Conservation (phyloP, 2,888 invertebrate genomes). For the Eupithecia abbreviata region DNA sequence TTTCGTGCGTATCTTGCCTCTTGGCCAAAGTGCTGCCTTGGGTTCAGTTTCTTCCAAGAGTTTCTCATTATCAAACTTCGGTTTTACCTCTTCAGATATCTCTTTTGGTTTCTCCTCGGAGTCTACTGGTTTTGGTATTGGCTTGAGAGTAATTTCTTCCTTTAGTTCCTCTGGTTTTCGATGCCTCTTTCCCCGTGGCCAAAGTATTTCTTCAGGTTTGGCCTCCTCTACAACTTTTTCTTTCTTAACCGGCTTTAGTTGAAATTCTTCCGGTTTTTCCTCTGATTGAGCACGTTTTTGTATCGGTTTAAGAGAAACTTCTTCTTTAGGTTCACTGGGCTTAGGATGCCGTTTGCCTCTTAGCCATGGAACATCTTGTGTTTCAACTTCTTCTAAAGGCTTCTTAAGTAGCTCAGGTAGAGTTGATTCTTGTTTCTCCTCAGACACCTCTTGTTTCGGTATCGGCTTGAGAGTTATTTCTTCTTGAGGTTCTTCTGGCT, state of each 20-base stretch:
- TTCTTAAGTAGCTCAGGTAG: constrained; percentile 45
- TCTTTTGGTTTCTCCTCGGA: constrained; percentile 52
- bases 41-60: constrained; percentile 55
- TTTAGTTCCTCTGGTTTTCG: constrained; percentile 54
- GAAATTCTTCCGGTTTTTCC: constrained; percentile 57
- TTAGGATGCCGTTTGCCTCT: constrained; percentile 55
- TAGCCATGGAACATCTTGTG: constrained; percentile 50
- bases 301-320: constrained; percentile 60
- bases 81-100: constrained; percentile 53
- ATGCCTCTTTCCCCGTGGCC: constrained; percentile 50
- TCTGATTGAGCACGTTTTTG: constrained; percentile 53
- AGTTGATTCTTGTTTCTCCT: constrained; percentile 58
- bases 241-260: constrained; percentile 62
- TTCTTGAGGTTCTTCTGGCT: constrained; percentile 53
- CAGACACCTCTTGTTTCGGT: constrained; percentile 27
- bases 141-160: constrained; percentile 57
- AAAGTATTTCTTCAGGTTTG: constrained; percentile 52
- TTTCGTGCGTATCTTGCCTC: constrained; percentile 25
- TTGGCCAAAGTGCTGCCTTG: constrained; percentile 41
- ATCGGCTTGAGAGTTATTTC: constrained; percentile 52
- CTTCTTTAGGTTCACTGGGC: constrained; percentile 58
- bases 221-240: constrained; percentile 68
- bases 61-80: constrained; percentile 53
- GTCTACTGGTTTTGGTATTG: constrained; percentile 54
- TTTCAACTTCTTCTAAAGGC: constrained; percentile 48